Conservation (phyloP, 2,797 vertebrate genomes). For the Neosilurus hyrtlii region DNA sequence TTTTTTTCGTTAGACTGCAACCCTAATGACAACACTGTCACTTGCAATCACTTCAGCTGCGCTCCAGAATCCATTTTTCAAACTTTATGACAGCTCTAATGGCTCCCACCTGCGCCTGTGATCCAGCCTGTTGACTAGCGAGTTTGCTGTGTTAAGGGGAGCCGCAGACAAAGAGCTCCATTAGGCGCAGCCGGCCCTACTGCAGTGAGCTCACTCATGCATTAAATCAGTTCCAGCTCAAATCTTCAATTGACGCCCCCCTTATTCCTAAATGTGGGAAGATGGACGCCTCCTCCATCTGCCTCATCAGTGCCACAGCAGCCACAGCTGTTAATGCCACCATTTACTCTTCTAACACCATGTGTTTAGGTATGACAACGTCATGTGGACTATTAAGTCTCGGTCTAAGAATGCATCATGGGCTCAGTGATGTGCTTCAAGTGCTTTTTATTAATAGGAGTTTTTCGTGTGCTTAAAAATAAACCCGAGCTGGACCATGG, state of each 20-base stretch:
- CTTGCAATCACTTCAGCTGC: constrained; percentile 86
- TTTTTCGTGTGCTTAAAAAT: constrained; percentile 2
- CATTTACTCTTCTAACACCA: neutral
- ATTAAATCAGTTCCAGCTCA: constrained; percentile 97
- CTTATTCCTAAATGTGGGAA: constrained; percentile 26
- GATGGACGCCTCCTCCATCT: constrained; percentile 18
- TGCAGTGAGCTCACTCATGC: constrained; percentile 87
- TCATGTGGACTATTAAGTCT: neutral
- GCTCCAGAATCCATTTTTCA: constrained; percentile 95
- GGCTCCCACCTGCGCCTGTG: constrained; percentile 89
- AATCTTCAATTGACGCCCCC: constrained; percentile 54
- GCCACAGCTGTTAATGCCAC: neutral
- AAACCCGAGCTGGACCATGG: neutral
- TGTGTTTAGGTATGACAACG: constrained; percentile 12
- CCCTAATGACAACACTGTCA: constrained; percentile 98
- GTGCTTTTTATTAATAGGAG: neutral
- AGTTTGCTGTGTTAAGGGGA: constrained; percentile 82
- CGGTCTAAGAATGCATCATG: constrained; percentile 4
- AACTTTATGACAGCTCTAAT: constrained; percentile 99
- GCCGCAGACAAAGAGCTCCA: constrained; percentile 89
- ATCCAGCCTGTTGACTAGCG: constrained; percentile 86
- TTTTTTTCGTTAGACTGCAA: constrained; percentile 71
- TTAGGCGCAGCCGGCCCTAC: constrained; percentile 85
- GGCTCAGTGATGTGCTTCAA: neutral
- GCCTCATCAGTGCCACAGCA: constrained; percentile 15